Conservation (phyloP, 2,888 invertebrate species). For the Shargacucullia verbasci region DNA sequence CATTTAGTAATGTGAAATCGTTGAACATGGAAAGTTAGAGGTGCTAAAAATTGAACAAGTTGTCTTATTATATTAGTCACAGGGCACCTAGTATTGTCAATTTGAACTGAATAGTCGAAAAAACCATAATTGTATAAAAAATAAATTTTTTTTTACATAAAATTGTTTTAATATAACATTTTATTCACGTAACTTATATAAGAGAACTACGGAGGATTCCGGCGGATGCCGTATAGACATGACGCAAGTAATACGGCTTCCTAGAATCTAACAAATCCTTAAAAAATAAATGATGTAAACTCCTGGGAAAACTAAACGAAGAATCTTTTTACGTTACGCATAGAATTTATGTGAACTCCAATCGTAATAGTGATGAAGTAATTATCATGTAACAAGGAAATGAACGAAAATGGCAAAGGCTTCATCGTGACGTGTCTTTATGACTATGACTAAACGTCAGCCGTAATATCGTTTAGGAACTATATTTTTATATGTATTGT, state of each 20-base stretch:
- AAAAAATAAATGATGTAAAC: slow-evolving; percentile 23
- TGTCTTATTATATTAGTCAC: slow-evolving; percentile 13
- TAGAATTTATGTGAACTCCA: slow-evolving; percentile 28
- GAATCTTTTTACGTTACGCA: slow-evolving; percentile 19
- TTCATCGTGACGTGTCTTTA: slow-evolving; percentile 15
- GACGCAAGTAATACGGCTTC: slow-evolving; percentile 41
- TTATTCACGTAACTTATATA: slow-evolving; percentile 24
- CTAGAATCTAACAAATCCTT: slow-evolving; percentile 17
- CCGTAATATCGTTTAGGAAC: background rate
- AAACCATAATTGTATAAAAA: background rate
- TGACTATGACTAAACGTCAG: slow-evolving; percentile 2
- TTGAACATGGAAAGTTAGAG: slow-evolving; percentile 18
- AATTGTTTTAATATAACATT: no score
- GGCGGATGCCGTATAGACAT: slow-evolving; percentile 42
- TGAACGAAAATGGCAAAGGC: slow-evolving; percentile 26
- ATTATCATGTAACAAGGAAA: slow-evolving; percentile 46
- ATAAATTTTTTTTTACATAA: no score
- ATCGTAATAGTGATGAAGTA: slow-evolving; percentile 40
- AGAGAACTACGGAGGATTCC: slow-evolving; percentile 31
- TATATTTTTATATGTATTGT: background rate
- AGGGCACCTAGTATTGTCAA: slow-evolving; percentile 8
- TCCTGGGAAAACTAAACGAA: slow-evolving; percentile 20
- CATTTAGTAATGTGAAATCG: slow-evolving; percentile 1
- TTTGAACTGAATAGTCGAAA: background rate
- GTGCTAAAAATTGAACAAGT: slow-evolving; percentile 9